Evolutionary conservation across 92 coral and sea anemone species (phyloP), one percentile per base, ranked within the genome.

Genomic region (Epizoanthus stellaris): DNA sequence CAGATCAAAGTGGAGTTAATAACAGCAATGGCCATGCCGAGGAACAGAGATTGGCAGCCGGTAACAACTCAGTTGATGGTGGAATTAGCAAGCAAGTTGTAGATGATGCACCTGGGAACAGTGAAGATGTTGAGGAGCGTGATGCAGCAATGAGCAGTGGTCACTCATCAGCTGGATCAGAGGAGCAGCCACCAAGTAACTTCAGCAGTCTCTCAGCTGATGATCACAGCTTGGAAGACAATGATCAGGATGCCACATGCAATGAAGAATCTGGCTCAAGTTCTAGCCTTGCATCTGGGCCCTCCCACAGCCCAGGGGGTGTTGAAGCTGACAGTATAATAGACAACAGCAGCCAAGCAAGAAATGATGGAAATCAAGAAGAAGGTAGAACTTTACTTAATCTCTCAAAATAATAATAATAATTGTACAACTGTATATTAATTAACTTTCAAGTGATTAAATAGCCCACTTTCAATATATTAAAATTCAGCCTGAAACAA

Each of bases 141-240:
- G 25, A 34, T 49, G 16, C 53, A 5, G n/a, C 15, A 49, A 73
- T 38, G 5, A 73, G 77, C 59, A 53, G 25, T 9, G 77, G 77
- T 15, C 39, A 49, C 39, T 49, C 38, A 45, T 73, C 77, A 45
- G 77, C 77, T 49, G 77, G 77, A 73, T 47, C 61, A 11, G 59
- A 9, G 19, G 77, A 73, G n/a, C 77, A 36, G n/a, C n/a, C 11
- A 11, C 49, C 73, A 67, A 36, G 73, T 9, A 49, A 49, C 54
- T 6, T 0, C 54, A 15, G 15, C 13, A 34, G 73, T 13, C 42
- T 15, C 49, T 38, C 49, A 12, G n/a, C 20, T 12, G 49, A 67
- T 67, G 47, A 67, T 67, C 45, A 67, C 49, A 13, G 10, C 8
- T 30, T 36, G 49, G 19, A 17, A 38, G 45, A 67, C 38, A 5